Base-by-base conservation (phyloP, 1,140 invertebrate genomes). In the Belonocnema kinseyi region DNA sequence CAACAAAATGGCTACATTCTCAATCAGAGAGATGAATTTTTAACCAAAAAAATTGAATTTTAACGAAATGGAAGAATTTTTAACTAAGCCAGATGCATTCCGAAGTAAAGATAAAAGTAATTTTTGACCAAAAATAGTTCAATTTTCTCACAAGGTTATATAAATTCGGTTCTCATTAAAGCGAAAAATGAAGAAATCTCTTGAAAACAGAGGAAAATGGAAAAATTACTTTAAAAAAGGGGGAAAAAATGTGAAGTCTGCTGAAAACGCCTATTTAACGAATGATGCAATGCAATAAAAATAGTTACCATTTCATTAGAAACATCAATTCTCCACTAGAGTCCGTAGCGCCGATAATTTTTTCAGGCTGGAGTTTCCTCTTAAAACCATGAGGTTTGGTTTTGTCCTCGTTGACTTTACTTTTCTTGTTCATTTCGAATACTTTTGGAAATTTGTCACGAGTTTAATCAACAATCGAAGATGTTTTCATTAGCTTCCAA, bases 281-380 rank as follows among this genome's bases (percentile, higher is more conserved):
- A 46, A 46, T 46, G 40, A 46, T 46, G 40, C 40, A 10, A 46
- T 46, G 6, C 40, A 46, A 8, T 11, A 46, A 46, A 11, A 46
- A 11, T 11, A 61, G 86, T 89, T 86, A 95, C 96, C 97, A 98
- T 93, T 97, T 97, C 90, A 98, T 97, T 14, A 98, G 91, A 87
- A 98, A 98, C 94, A 97, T 97, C 0, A 98, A 89, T 90, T 97
- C 95, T n/a, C 97, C 97, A 86, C 94, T 95, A 7, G 95, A 95
- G 88, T 97, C 95, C 75, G 97, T 97, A 1, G 96, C 96, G 33
- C 97, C 97, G 83, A 98, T 95, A 74, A 98, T 97, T 90, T 95
- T 96, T 76, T 97, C 96, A 50, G 97, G 95, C 79, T 95, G 93
- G 2, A 98, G 88, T 33, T 94, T 94, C 83, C 97, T 90, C 77